A percentile compares a stretch with the other conserved stretches of the same genome.
phyloP scores from a whole-genome alignment of 2,888 invertebrate species.

The Deilephila porcellus region DNA sequence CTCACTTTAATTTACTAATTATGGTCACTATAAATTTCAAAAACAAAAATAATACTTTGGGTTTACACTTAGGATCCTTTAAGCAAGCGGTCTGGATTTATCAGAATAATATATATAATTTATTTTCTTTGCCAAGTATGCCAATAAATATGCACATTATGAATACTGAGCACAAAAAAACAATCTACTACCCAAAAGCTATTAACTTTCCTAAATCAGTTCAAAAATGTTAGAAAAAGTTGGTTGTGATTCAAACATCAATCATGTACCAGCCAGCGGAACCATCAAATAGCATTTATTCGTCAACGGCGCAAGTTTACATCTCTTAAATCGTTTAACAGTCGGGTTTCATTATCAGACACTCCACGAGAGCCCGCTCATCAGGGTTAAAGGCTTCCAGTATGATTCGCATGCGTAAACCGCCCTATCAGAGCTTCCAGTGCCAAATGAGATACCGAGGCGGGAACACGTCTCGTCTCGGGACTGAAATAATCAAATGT shows the following conservation, averaged over 20 bases:
- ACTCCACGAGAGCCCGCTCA: slow-evolving; percentile 63
- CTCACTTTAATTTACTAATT: too few relatives aligned
- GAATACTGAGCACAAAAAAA: background rate
- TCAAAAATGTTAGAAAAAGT: background rate
- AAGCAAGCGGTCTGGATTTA: background rate
- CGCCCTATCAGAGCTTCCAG: slow-evolving; percentile 69
- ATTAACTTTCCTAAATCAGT: too few relatives aligned
- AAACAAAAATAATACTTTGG: too few relatives aligned
- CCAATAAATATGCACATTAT: too few relatives aligned
- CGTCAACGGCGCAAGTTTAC: slow-evolving; percentile 46
- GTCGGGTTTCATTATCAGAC: slow-evolving; percentile 72
- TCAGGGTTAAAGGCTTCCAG: slow-evolving; percentile 65
- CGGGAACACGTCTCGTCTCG: slow-evolving; percentile 58
- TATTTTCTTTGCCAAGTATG: background rate
- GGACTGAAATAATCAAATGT: slow-evolving; percentile 1
- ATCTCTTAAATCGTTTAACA: slow-evolving; percentile 63
- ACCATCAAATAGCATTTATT: slow-evolving; percentile 34
- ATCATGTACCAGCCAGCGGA: background rate
- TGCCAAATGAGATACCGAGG: slow-evolving; percentile 57
- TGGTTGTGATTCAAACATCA: background rate
- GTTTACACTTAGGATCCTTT: too few relatives aligned
- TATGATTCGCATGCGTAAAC: slow-evolving; percentile 78
- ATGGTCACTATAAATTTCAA: too few relatives aligned
- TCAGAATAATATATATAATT: background rate
- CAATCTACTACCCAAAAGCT: background rate